A percentile compares a stretch with the other conserved stretches of the same genome.
phyloP scores from a whole-genome alignment of 2,888 invertebrate species.

The Eudasyphora cyanicolor region DNA sequence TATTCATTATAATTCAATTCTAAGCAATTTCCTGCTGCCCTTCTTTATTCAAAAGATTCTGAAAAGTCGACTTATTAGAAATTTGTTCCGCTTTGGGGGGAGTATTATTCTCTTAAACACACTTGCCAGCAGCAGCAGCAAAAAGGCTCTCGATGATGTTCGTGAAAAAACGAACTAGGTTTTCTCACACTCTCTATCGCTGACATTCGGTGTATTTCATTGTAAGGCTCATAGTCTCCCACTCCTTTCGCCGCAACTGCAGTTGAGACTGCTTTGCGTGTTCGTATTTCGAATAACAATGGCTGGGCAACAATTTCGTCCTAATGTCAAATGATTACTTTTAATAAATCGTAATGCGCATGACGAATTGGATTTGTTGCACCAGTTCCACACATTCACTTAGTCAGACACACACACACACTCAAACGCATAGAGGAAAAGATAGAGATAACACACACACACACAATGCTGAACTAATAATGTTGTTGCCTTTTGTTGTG shows the following conservation, averaged over 20 bases:
- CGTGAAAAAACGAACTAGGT: neutral
- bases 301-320: conserved; percentile 74
- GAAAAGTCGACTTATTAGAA: conserved; percentile 49
- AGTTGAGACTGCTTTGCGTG: conserved; percentile 18
- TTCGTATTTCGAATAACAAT: conserved; percentile 70
- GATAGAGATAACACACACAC: conserved; percentile 4
- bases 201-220: no score
- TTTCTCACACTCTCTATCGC: conserved; percentile 58
- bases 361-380: conserved; percentile 77
- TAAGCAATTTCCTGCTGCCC: neutral
- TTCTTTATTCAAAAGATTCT: neutral
- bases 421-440: neutral
- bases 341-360: conserved; percentile 80
- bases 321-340: conserved; percentile 80
- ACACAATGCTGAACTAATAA: conserved; percentile 30
- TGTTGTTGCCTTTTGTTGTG: conserved; percentile 53
- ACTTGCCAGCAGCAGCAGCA: no score
- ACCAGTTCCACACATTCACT: conserved; percentile 64
- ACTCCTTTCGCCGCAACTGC: neutral
- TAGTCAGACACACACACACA: conserved; percentile 3
- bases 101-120: conserved; percentile 67
- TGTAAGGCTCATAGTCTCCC: conserved; percentile 2
- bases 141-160: conserved; percentile 24
- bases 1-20: neutral
- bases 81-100: conserved; percentile 76